These are phyloP conservation scores for Arion vulgaris DNA, from an alignment of 1,140 invertebrate genomes.

Conservation along the genomic window DNA sequence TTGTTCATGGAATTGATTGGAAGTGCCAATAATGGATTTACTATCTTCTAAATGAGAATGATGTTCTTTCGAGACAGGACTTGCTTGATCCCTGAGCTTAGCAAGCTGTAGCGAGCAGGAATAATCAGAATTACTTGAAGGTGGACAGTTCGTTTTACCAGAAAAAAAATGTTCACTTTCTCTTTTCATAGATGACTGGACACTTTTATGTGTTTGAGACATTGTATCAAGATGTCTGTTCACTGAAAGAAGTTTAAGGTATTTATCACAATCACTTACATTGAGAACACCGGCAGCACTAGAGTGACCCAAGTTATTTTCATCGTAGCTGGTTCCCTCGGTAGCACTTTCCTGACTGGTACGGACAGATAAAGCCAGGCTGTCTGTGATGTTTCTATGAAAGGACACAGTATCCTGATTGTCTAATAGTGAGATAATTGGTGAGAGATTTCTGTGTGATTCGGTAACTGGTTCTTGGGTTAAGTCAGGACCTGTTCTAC, in stretches of 20 bases:
- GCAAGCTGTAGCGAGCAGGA: constrained; percentile 34
- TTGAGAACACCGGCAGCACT: no score
- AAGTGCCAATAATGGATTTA: no score
- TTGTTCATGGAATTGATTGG: neutral
- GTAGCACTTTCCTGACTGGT: neutral
- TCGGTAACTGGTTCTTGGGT: neutral
- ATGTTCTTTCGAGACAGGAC: neutral
- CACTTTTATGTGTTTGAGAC: neutral
- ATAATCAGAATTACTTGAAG: neutral
- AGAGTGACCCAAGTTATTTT: neutral
- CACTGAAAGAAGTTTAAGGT: no score
- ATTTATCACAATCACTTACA: neutral
- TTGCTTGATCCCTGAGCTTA: neutral
- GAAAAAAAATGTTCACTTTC: neutral
- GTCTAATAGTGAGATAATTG: neutral
- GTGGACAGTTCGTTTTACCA: neutral
- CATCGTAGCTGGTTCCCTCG: neutral
- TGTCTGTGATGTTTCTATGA: neutral
- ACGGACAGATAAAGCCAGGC: no score
- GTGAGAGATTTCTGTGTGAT: neutral
- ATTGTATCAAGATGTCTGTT: no score
- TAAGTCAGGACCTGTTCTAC: neutral
- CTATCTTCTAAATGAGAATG: neutral
- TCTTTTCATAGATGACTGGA: neutral
- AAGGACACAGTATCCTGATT: neutral